A percentile compares a stretch with the other conserved stretches of the same genome.
Conservation (phyloP, 1,140 invertebrate genomes). For the Macrotrachela quadricornifera region DNA sequence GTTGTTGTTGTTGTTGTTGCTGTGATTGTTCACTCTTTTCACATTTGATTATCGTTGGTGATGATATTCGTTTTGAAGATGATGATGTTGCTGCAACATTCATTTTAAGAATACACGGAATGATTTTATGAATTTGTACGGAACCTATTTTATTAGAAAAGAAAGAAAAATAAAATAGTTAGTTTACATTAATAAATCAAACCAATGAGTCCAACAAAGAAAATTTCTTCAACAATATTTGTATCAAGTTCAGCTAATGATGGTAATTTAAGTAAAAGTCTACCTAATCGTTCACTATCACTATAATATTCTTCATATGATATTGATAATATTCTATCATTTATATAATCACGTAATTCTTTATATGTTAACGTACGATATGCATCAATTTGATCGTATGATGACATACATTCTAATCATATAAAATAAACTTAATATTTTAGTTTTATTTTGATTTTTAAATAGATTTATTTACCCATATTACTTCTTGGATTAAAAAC, state of each 20-base stretch:
- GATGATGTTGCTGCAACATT: too few species aligned
- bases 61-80: too few species aligned
- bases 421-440: too few species aligned
- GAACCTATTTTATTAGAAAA: too few species aligned
- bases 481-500: slow-evolving; percentile 1
- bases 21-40: too few species aligned
- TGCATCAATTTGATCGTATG: neutral
- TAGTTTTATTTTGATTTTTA: neutral
- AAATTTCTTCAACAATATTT: slow-evolving; percentile 6
- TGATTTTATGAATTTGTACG: slow-evolving; percentile 7
- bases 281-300: neutral
- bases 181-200: neutral
- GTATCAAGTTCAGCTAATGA: slow-evolving; percentile 3
- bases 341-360: slow-evolving; percentile 2
- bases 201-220: slow-evolving; percentile 5
- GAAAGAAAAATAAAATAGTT: too few species aligned
- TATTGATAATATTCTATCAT: neutral
- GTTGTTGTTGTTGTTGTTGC: too few species aligned
- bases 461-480: neutral
- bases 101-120: neutral
- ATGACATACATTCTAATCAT: too few species aligned
- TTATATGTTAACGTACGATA: slow-evolving; percentile 5
- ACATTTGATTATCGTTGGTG: too few species aligned
- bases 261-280: slow-evolving; percentile 2
- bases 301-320: neutral